A percentile compares a stretch with the other conserved stretches of the same genome.
phyloP scores from a whole-genome alignment of 2,888 invertebrate genomes.

The Spisula solida region DNA sequence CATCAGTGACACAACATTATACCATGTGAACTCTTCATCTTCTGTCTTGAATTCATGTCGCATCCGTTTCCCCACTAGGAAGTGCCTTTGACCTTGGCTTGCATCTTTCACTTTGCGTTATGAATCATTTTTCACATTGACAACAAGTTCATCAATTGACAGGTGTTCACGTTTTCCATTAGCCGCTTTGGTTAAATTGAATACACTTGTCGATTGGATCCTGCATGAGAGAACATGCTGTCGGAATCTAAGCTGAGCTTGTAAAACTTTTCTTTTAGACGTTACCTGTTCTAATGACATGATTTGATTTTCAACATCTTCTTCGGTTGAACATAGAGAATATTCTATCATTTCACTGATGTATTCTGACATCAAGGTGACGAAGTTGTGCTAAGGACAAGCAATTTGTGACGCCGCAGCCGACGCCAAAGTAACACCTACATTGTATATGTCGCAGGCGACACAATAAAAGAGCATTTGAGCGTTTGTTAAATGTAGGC shows the following conservation, averaged over 20 bases:
- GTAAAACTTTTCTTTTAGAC: conserved; percentile 27
- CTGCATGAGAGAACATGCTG: conserved; percentile 42
- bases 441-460: too few relatives aligned
- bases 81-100: background rate
- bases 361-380: too few relatives aligned
- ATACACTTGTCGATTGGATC: too few relatives aligned
- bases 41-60: too few relatives aligned
- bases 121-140: conserved; percentile 6
- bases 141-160: background rate
- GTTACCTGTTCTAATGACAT: background rate
- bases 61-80: conserved; percentile 13
- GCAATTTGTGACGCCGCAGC: too few relatives aligned
- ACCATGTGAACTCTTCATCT: too few relatives aligned
- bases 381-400: too few relatives aligned
- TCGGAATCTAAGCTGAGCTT: conserved; percentile 42
- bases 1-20: too few relatives aligned
- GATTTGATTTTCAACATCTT: conserved; percentile 33
- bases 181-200: conserved; percentile 17
- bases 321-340: conserved; percentile 29
- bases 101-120: background rate
- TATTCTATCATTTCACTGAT: conserved; percentile 32
- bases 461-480: too few relatives aligned
- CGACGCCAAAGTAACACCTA: too few relatives aligned
- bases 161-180: background rate
- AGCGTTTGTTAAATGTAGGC: too few relatives aligned